A percentile compares a stretch with the other conserved stretches of the same genome.
Conservation (phyloP, 30 jellyfish, hydroid and myxozoan genomes). For the Nemopilema nomurai region DNA sequence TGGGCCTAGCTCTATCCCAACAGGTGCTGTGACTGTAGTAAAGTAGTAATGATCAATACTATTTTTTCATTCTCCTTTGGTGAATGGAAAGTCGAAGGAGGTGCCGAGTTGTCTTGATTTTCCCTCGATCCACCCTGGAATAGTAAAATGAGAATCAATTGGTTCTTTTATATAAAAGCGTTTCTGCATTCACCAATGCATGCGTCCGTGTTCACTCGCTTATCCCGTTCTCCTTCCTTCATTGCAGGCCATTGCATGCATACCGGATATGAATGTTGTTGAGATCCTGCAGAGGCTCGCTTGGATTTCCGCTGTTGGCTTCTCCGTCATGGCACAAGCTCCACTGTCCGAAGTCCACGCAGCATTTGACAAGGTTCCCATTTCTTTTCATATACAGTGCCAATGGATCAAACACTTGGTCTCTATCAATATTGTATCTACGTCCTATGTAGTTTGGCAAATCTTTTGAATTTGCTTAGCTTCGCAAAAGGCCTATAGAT, state of each 20-base stretch:
- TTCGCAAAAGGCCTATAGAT: no score
- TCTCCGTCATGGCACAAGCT: constrained; percentile 59
- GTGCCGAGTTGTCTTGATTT: no score
- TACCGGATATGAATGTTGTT: constrained; percentile 79
- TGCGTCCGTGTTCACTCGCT: background rate
- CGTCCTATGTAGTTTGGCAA: no score
- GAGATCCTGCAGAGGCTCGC: constrained; percentile 70
- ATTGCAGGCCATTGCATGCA: constrained; percentile 66
- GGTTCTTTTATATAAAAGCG: no score
- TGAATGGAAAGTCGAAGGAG: no score
- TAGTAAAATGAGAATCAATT: no score
- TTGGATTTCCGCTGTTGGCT: constrained; percentile 91
- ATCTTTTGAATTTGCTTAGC: no score
- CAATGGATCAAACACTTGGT: no score
- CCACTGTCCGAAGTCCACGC: constrained; percentile 66
- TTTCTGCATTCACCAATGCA: background rate
- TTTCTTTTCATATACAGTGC: no score
- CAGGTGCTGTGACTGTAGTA: constrained; percentile 35
- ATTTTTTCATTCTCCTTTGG: background rate
- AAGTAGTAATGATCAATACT: background rate
- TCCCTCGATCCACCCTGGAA: no score
- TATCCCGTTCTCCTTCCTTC: background rate
- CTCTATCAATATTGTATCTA: no score
- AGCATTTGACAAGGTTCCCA: constrained; percentile 72
- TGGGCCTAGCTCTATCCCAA: constrained; percentile 83